Conservation (phyloP, 2,888 invertebrate genomes). For the Fragum whitleyi region DNA sequence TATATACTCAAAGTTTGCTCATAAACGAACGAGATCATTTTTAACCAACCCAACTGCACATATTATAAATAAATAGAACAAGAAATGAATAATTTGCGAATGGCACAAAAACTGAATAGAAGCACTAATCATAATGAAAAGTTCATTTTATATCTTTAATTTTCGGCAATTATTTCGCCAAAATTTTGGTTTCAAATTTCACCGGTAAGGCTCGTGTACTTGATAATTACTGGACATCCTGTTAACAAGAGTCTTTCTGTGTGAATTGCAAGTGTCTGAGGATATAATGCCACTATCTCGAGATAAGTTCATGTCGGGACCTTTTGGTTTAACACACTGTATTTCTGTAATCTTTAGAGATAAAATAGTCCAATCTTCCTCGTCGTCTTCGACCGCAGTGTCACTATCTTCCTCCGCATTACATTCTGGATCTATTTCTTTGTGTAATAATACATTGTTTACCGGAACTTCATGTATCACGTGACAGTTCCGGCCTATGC, state of each 20-base stretch:
- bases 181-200: no score
- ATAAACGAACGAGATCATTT: no score
- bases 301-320: background rate
- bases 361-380: slow-evolving; percentile 48
- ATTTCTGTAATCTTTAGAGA: slow-evolving; percentile 49
- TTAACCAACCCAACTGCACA: no score
- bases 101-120: no score
- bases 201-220: background rate
- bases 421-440: slow-evolving; percentile 15
- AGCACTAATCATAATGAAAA: no score
- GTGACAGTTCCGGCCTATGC: background rate
- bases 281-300: slow-evolving; percentile 18
- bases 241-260: background rate
- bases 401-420: background rate
- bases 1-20: no score
- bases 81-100: no score
- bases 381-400: slow-evolving; percentile 3
- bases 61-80: no score
- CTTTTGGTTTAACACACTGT: background rate
- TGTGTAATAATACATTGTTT: background rate
- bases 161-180: no score
- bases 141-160: no score
- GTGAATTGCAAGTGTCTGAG: background rate
- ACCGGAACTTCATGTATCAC: background rate
- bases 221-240: background rate